Evolutionary conservation across 1,140 invertebrate species (phyloP), one percentile per base, ranked within the genome.

Genomic region (Drosophila nigromelanica): DNA sequence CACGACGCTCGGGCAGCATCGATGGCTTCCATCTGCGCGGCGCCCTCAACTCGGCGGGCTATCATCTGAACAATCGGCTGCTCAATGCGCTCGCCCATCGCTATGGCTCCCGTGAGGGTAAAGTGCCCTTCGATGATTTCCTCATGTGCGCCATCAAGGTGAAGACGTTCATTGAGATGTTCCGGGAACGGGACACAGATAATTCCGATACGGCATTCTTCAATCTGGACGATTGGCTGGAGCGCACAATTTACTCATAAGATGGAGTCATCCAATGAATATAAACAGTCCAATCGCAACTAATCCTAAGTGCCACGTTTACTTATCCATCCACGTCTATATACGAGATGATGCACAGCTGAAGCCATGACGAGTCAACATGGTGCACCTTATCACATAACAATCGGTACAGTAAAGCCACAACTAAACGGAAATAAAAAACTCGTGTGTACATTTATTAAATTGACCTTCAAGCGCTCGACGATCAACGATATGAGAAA

Each of bases 131-230:
- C 92, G 97, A 98, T 80, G 98, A 99, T 91, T 99, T 98, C 92
- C 96, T 99, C 70, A 96, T 98, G 95, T 98, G 98, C 92, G 95
- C 97, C 40, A 96, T 98, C 54, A 96, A 97, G 92, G 93, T 99
- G 58, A 98, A 98, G 93, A 96, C 96, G 14, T 98, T 98, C 96
- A 98, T 98, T 91, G 97, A 97, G 92, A 95, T 95, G 76, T 97
- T 97, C 92, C 94, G 95, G 82, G 95, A 95, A 80, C 94, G 94
- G 80, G 96, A 96, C 90, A 94, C 94, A 12, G 93, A 94, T 66
- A 92, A 93, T 77, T 95, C 95, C 27, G 94, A 96, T 73, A 93
- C 93, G 62, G 97, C 96, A 15, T 95, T 95, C 39, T 97, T 98
- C 91, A 95, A 95, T 8, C 92, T 97, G 90, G 96, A 97, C 89